Percentiles rank a stretch among this genome's conserved stretches.
Evolutionary conservation across 2,888 invertebrate genomes (phyloP).

Genomic region (Amphiduros pacificus): DNA sequence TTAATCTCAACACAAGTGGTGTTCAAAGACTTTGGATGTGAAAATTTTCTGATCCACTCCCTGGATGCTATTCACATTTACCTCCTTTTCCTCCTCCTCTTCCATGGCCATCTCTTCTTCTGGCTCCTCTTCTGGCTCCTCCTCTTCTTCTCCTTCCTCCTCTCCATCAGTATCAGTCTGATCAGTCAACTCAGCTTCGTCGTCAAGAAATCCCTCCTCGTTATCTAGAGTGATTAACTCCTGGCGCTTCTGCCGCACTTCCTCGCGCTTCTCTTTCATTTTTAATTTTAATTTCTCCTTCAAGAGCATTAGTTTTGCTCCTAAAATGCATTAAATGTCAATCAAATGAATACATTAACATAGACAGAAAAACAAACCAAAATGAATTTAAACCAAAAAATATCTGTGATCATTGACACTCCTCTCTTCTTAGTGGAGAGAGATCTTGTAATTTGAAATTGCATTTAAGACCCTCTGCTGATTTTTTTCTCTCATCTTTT

Average conservation of each 20-base stretch:
- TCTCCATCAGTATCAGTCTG: conserved; percentile 55
- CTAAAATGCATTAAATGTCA: conserved; percentile 63
- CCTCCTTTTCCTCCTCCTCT: conserved; percentile 12
- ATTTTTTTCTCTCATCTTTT: background rate
- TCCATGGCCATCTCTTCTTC: too few species aligned
- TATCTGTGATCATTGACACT: too few species aligned
- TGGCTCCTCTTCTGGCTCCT: conserved; percentile 17
- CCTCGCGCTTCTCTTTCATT: conserved; percentile 72
- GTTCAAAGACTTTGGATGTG: too few species aligned
- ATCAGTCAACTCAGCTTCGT: conserved; percentile 59
- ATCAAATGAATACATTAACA: too few species aligned
- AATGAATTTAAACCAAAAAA: too few species aligned
- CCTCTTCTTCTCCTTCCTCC: conserved; percentile 39
- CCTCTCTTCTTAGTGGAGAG: background rate
- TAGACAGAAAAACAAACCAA: too few species aligned
- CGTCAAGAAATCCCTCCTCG: conserved; percentile 53
- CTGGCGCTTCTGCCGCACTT: conserved; percentile 71
- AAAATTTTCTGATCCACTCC: background rate
- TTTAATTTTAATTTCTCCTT: conserved; percentile 72
- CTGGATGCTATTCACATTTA: too few species aligned
- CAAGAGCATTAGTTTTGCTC: conserved; percentile 72
- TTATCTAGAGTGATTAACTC: conserved; percentile 61
- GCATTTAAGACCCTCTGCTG: background rate
- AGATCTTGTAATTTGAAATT: background rate
- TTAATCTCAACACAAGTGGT: too few species aligned